Evolutionary conservation across 2,888 invertebrate genomes (phyloP), one percentile per base, ranked within the genome.

Genomic region (Conistra vaccinii): DNA sequence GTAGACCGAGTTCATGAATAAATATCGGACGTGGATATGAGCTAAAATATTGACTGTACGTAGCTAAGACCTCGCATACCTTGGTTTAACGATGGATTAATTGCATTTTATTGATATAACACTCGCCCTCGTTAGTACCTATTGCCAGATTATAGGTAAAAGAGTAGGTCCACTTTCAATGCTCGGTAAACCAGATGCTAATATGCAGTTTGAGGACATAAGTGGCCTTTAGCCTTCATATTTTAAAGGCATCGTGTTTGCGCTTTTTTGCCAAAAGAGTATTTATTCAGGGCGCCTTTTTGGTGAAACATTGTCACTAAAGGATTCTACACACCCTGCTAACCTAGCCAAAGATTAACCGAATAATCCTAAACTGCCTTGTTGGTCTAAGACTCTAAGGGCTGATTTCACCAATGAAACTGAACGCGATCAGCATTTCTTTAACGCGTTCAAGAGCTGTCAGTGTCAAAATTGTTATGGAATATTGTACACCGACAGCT

Each of bases 91-190:
- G 78, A 77, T 51, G 63, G 72, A 83, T 87, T 85, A 87, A 86
- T 87, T 87, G 85, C 72, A 78, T 87, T 83, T 85, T 77, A 84
- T 84, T 84, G 79, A 62, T 85, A 76, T 76, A 76, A 82, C 67
- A 78, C 82, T 65, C 67, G 73, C 85, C 53, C 62, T 75, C 68
- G 57, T 85, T 74, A 60, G 62, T 78, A 63, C 48, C 5, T 68
- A n/a, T 55, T 61, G 61, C 0, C 65, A 65, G 26, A 5, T 17
- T 0, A 61, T n/a, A 72, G 32, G 0, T 35, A 53, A 23, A 57
- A 17, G 5, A 66, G 72, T 67, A 83, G 45, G 20, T 51, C 70
- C 35, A 80, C 29, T 14, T 48, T 48, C 17, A 48, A n/a, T n/a
- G 1, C 9, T 5, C 3, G 23, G 3, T 14, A 14, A 60, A 48